Evolutionary conservation across 2,113 vertebrate genomes (phyloP), one percentile per base, ranked within the genome.

Genomic region (Platysteira castanea): DNA sequence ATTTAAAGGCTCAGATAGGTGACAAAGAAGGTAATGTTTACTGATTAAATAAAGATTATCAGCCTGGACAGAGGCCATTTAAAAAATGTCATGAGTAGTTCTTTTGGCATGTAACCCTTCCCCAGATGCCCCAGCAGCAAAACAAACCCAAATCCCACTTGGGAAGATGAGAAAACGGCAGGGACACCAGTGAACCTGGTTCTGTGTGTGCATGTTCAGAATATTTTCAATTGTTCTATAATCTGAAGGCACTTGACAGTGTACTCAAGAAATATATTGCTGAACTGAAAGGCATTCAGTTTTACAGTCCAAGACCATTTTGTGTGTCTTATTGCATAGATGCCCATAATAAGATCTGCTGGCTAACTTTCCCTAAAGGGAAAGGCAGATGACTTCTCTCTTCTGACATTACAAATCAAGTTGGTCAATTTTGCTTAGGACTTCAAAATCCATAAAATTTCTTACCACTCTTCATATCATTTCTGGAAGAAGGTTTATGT

Each of bases 1-100:
- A 35, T 85, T 93, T 88, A 76, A 85, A 92, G 54, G 12, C 54
- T 86, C 89, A 77, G 21, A 39, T 44, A 69, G 41, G 30, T 89
- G 84, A 57, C 46, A 50, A 77, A 86, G 46, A 56, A 6, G 11
- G 39, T 59, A 52, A 41, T 41, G 28, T 87, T 91, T 78, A 50
- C 50, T 70, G 52, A 54, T 90, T 70, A 81, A 87, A 54, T 74
- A 44, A 83, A 79, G 44, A 83, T 73, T 73, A 67, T 75, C 31
- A 81, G 16, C 33, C 27, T 81, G 74, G 26, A 76, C 63, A 56
- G 39, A 88, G 42, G 54, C n/a, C 9, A 41, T 79, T 89, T 54
- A 2, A 54, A 82, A 82, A 79, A 80, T 60, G 27, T 64, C 10
- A 12, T 33, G 35, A 46, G 18, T 73, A 47, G 13, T 71, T 81